These are phyloP conservation scores for Montifringilla adamsi DNA, from an alignment of 2,113 vertebrate genomes.

Conservation along the genomic window DNA sequence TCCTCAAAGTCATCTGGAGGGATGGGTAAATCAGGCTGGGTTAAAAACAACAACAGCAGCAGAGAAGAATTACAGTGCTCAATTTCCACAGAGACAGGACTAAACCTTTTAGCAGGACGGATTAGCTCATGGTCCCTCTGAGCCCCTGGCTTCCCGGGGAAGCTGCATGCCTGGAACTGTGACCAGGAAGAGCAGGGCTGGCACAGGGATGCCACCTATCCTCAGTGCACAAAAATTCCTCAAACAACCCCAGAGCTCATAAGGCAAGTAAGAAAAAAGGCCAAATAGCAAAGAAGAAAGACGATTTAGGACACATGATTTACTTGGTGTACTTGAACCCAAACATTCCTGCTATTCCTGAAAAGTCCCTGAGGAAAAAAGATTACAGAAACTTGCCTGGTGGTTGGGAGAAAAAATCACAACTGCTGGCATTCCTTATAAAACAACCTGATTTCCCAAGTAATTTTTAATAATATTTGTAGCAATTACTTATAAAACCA, in stretches of 20 bases:
- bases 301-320: not conserved
- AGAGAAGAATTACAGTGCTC: not conserved
- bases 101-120: not conserved
- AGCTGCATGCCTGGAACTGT: not conserved
- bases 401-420: not conserved
- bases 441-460: not conserved
- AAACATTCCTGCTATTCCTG: not conserved
- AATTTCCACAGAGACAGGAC: not conserved
- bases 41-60: not conserved
- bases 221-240: not conserved
- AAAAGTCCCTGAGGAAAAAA: not conserved
- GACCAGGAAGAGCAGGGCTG: rapidly evolving
- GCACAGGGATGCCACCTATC: not conserved
- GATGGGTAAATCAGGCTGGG: not conserved
- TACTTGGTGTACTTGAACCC: not conserved
- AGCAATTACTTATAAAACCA: not conserved
- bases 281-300: not conserved
- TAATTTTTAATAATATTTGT: not conserved
- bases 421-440: not conserved
- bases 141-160: not conserved
- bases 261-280: not conserved
- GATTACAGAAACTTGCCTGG: not conserved
- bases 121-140: not conserved
- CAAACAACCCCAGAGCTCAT: not conserved
- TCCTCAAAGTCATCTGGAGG: not conserved